Conservation (phyloP, 1,140 invertebrate genomes). For the Kradibia gibbosae region DNA sequence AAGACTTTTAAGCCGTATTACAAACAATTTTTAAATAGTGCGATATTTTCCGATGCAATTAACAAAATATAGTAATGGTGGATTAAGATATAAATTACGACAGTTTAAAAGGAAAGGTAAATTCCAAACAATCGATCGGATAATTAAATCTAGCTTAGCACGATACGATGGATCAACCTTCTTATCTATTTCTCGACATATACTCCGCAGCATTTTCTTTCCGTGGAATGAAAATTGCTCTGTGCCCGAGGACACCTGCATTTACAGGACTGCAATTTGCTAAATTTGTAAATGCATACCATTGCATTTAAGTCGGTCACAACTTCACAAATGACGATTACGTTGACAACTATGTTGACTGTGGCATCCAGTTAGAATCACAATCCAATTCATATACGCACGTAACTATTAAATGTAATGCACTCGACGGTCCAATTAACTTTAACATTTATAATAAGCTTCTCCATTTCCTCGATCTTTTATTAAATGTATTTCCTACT, state of each 20-base stretch:
- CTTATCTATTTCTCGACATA: not conserved
- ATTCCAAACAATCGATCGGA: too few relatives aligned
- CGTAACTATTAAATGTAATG: not conserved
- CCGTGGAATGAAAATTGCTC: not conserved
- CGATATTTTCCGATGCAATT: too few relatives aligned
- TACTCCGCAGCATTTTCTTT: not conserved
- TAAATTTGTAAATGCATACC: not conserved
- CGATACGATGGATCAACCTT: too few relatives aligned
- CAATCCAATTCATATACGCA: not conserved
- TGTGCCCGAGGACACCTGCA: conserved; percentile 4
- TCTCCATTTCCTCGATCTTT: not conserved
- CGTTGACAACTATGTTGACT: too few relatives aligned
- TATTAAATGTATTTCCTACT: too few relatives aligned
- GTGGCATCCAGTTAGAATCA: not conserved
- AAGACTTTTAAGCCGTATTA: too few relatives aligned
- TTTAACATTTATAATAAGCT: not conserved
- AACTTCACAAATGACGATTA: too few relatives aligned
- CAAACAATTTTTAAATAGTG: too few relatives aligned
- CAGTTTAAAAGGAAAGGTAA: too few relatives aligned
- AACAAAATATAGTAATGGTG: too few relatives aligned
- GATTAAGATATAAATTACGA: too few relatives aligned
- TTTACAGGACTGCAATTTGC: not conserved
- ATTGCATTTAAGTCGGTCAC: conserved; percentile 17
- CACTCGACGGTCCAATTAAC: not conserved
- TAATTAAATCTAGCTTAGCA: too few relatives aligned